Base-by-base conservation (phyloP, 2,888 invertebrate species). In the Microdon myrmicae region DNA sequence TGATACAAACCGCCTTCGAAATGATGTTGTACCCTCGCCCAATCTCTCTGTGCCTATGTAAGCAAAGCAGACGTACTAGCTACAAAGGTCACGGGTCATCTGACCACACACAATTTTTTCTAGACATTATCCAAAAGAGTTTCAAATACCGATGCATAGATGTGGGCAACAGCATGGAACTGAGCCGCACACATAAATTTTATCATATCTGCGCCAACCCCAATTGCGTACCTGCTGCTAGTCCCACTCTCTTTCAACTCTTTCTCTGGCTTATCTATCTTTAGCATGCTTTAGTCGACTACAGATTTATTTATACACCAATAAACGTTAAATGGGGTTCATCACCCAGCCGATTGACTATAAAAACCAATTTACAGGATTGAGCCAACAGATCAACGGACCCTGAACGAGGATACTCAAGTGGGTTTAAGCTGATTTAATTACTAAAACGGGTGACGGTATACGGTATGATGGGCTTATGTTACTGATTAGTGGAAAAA, bases 61-160 rank as follows among this genome's bases (percentile, higher is more conserved):
- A n/a, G n/a, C 31, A 20, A 31, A 41, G 45, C 35, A 51, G 53
- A 53, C 53, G 38, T 43, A 41, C 41, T 43, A 56, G 39, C 23
- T 25, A 13, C 39, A 41, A 45, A 64, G 51, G 56, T 64, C 56
- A 28, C 19, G 58, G 56, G 56, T 58, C 56, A 38, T 45, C 38
- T 58, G 56, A 56, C 64, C 45, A 56, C 64, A 64, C 56, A 64
- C 51, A 64, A 64, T 51, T 64, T 47, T 51, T 56, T 56, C 44
- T 44, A 56, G 31, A 45, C 31, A 29, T 45, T 34, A 49, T 45
- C 61, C 61, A 31, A 51, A 56, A 55, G 38, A 48, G 22, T 44
- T 55, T 28, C 55, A 37, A 61, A 49, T 43, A 8, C 31, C 25
- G 2, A n/a, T n/a, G n/a, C n/a, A n/a, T n/a, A n/a, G n/a, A 17